Evolutionary conservation across 2,888 invertebrate genomes (phyloP), one percentile per base, ranked within the genome.

Genomic region (Pemphredon lugubris): DNA sequence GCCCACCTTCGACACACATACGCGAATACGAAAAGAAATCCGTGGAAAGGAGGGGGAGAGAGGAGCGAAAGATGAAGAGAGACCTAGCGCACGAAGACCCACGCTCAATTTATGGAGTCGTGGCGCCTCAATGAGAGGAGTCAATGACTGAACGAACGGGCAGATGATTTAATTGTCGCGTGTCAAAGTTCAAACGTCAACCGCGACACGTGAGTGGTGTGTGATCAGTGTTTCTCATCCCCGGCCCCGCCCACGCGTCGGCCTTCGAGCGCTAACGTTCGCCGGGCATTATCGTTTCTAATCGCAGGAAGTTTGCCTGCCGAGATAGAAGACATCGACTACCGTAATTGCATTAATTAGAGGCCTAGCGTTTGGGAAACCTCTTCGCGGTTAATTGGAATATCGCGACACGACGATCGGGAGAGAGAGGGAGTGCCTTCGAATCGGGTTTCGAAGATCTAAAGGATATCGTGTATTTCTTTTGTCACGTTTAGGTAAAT

Each of bases 141-240:
- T 81, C 81, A 82, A 81, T 72, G 80, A 73, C 73, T 79, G 83
- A 83, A 82, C 77, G 79, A 72, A 75, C 67, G 65, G 73, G 44
- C 67, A 77, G 84, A 86, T 87, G 84, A 87, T 87, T 87, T 86
- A 86, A 87, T 87, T 87, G 75, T 66, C 76, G 58, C 50, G 74
- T 77, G 81, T 75, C 80, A 82, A 60, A 75, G 85, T 84, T 81
- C 84, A 84, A 83, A 70, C 63, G 64, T 73, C 75, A 58, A 50
- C 61, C 50, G 60, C 58, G 57, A 81, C 77, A 66, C 59, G 71
- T 53, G n/a, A n/a, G 50, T 40, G 40, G 42, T 34, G 42, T 47
- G 42, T 48, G 70, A 60, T 54, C 75, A 58, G 66, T 50, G 67
- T 44, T 61, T 30, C 32, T 54, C 48, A 45, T 54, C 44, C 44